Percentiles rank a stretch among this genome's conserved stretches.
Evolutionary conservation across 2,113 vertebrate genomes (phyloP).

Genomic region (Climacteris rufus): DNA sequence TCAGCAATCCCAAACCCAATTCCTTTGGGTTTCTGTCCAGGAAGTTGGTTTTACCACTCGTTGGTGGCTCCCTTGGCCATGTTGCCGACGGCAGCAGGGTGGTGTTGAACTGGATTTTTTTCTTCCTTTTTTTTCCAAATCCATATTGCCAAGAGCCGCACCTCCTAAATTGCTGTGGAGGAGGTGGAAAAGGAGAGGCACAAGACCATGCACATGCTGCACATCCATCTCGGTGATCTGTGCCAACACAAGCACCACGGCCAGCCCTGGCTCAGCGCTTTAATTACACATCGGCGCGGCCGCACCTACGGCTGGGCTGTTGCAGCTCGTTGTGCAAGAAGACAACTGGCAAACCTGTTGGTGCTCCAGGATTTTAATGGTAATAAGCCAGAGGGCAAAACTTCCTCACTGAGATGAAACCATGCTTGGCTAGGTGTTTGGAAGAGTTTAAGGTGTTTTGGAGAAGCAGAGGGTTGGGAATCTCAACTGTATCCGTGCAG

Average conservation of each 20-base stretch:
- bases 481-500: accelerated
- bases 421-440: background rate
- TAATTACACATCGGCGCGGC: background rate
- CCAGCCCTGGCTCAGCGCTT: background rate
- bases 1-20: background rate
- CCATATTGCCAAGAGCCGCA: background rate
- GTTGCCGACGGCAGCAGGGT: background rate
- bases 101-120: background rate
- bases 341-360: slow-evolving; percentile 33
- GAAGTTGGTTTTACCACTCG: background rate
- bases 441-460: background rate
- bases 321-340: slow-evolving; percentile 8
- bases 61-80: background rate
- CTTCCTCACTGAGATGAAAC: background rate
- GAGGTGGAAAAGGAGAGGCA: slow-evolving; percentile 36
- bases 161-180: slow-evolving; percentile 49
- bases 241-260: slow-evolving; percentile 6
- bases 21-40: background rate
- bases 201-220: slow-evolving; percentile 38
- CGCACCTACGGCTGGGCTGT: background rate
- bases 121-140: background rate
- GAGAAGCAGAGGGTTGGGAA: background rate
- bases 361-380: slow-evolving; percentile 24
- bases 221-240: background rate
- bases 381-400: slow-evolving; percentile 17